Percentiles rank a stretch among this genome's conserved stretches.
These are phyloP conservation scores for Mamestra brassicae DNA, from an alignment of 2,888 invertebrate genomes.

Conservation along the genomic window DNA sequence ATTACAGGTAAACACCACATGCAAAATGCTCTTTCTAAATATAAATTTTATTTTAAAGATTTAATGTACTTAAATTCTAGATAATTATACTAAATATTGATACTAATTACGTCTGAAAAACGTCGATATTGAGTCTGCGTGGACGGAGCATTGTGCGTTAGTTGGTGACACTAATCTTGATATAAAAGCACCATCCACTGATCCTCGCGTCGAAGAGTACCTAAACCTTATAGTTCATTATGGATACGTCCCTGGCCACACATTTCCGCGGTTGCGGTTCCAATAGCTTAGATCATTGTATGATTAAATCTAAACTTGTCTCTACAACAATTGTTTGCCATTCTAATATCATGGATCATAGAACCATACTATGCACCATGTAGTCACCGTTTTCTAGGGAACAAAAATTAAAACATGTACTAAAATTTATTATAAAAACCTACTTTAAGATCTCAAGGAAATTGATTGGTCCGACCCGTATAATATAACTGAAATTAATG, in stretches of 20 bases:
- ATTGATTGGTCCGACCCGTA: too few species aligned
- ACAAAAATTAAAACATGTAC: not conserved
- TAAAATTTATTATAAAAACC: not conserved
- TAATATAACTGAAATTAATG: too few species aligned
- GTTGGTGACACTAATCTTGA: too few species aligned
- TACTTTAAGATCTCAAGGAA: too few species aligned
- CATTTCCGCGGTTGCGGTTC: not conserved
- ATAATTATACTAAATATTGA: too few species aligned
- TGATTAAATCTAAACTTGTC: not conserved
- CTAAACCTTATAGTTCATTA: not conserved
- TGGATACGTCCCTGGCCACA: constrained; percentile 1
- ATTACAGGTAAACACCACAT: too few species aligned
- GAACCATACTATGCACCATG: not conserved
- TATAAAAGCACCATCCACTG: not conserved
- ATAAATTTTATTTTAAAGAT: too few species aligned
- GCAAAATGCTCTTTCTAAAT: too few species aligned
- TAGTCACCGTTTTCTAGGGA: not conserved
- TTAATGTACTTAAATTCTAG: too few species aligned
- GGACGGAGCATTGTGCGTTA: too few species aligned
- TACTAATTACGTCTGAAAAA: too few species aligned
- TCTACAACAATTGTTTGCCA: not conserved
- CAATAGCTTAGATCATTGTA: not conserved
- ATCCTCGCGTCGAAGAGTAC: not conserved
- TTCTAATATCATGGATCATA: constrained; percentile 1
- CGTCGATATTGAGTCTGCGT: too few species aligned